Conservation (phyloP, 1,140 invertebrate genomes). For the Lutraria rhynchaena region DNA sequence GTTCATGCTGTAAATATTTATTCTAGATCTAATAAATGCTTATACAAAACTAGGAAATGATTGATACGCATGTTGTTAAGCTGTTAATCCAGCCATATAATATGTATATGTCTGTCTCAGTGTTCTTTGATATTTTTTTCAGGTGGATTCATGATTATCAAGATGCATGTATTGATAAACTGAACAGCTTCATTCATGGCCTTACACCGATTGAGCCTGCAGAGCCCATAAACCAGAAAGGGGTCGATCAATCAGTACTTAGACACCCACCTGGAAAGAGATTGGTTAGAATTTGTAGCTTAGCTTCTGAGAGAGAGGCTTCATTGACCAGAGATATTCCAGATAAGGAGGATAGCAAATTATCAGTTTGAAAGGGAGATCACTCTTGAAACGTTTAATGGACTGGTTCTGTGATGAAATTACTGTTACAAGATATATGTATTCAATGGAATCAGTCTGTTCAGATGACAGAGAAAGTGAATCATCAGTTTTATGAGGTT, state of each 20-base stretch:
- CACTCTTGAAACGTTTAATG: background rate
- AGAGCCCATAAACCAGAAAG: constrained; percentile 1
- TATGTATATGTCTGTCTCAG: too few relatives aligned
- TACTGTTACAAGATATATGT: too few relatives aligned
- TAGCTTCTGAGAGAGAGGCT: constrained; percentile 2
- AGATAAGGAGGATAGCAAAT: background rate
- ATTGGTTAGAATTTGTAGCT: constrained; percentile 1
- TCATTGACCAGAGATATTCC: background rate
- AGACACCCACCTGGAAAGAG: background rate
- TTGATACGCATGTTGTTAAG: too few relatives aligned
- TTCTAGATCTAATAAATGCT: too few relatives aligned
- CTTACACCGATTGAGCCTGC: constrained; percentile 7
- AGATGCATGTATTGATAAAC: constrained; percentile 99
- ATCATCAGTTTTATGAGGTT: too few relatives aligned
- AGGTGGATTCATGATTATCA: constrained; percentile 99
- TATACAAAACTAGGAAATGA: too few relatives aligned
- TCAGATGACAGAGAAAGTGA: too few relatives aligned
- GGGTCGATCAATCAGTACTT: background rate
- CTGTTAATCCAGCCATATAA: too few relatives aligned
- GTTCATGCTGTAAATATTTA: too few relatives aligned
- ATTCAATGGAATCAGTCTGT: too few relatives aligned
- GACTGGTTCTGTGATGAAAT: too few relatives aligned
- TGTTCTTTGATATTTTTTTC: constrained; percentile 18
- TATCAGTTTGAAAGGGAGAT: background rate
- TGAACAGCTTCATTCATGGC: constrained; percentile 87